phyloP scores from a whole-genome alignment of 2,113 vertebrate genomes.

The Pangasianodon gigas region DNA sequence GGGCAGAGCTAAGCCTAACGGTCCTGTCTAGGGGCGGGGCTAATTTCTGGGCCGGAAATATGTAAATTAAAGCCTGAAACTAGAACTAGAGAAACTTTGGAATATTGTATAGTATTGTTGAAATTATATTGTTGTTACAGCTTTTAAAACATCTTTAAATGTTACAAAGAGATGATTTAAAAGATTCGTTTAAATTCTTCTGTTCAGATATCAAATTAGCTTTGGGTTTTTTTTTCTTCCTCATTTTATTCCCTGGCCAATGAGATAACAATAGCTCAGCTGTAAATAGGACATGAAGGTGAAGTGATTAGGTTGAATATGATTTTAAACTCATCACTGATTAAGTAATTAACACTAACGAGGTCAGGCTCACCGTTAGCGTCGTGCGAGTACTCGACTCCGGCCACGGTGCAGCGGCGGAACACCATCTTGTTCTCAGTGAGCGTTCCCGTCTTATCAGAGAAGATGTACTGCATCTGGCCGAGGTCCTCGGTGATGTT shows the following conservation, averaged over 20 bases:
- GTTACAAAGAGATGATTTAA: not conserved
- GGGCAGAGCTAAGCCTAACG: not conserved
- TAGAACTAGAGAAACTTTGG: not conserved
- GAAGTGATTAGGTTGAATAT: not conserved
- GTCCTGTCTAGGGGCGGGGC: not conserved
- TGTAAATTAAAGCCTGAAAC: not conserved
- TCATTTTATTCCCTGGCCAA: not conserved
- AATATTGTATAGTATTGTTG: not conserved
- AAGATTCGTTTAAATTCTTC: no score
- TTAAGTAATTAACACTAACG: not conserved
- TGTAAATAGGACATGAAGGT: not conserved
- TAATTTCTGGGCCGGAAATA: not conserved
- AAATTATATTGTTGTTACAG: not conserved
- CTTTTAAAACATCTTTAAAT: not conserved
- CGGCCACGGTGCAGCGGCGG: constrained; percentile 91
- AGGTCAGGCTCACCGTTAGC: constrained; percentile 83
- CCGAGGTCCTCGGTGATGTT: constrained; percentile 98
- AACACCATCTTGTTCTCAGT: constrained; percentile 99
- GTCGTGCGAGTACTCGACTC: constrained; percentile 95
- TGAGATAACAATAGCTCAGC: not conserved
- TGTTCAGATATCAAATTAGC: not conserved
- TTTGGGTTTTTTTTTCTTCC: not conserved
- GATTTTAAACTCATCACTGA: not conserved
- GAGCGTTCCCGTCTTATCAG: constrained; percentile 96
- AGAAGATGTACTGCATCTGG: constrained; percentile 97